phyloP scores from a whole-genome alignment of 2,888 invertebrate species.

The Acleris cristana region DNA sequence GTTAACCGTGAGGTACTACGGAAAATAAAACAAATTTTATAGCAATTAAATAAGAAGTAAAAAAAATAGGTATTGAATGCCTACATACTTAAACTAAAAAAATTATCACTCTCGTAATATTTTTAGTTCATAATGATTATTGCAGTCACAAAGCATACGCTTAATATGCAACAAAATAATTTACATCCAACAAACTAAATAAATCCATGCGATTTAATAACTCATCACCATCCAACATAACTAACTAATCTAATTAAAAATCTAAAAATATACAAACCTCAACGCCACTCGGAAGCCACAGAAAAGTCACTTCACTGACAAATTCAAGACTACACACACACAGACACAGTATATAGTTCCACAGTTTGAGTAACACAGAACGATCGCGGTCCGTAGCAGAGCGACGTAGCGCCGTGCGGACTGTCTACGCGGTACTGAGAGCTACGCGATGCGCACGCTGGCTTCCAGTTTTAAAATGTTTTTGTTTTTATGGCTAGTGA shows the following conservation, averaged over 20 bases:
- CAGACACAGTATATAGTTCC: slow-evolving; percentile 35
- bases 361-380: slow-evolving; percentile 30
- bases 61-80: too few species aligned
- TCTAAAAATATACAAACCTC: slow-evolving; percentile 27
- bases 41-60: too few species aligned
- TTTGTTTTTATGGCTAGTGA: slow-evolving; percentile 20
- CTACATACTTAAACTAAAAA: too few species aligned
- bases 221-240: not conserved
- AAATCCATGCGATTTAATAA: not conserved
- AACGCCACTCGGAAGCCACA: slow-evolving; percentile 29
- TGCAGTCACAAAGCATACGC: too few species aligned
- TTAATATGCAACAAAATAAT: too few species aligned
- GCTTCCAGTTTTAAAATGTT: slow-evolving; percentile 10
- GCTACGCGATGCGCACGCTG: slow-evolving; percentile 34
- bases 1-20: too few species aligned
- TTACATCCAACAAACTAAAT: not conserved
- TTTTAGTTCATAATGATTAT: too few species aligned
- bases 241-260: slow-evolving; percentile 31
- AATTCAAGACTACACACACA: slow-evolving; percentile 24
- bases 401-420: slow-evolving; percentile 55
- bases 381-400: slow-evolving; percentile 54
- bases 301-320: slow-evolving; percentile 29
- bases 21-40: too few species aligned
- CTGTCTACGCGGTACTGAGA: slow-evolving; percentile 63
- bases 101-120: too few species aligned